Base-by-base conservation (phyloP, 2,888 invertebrate genomes). In the Phyllotreta striolata region DNA sequence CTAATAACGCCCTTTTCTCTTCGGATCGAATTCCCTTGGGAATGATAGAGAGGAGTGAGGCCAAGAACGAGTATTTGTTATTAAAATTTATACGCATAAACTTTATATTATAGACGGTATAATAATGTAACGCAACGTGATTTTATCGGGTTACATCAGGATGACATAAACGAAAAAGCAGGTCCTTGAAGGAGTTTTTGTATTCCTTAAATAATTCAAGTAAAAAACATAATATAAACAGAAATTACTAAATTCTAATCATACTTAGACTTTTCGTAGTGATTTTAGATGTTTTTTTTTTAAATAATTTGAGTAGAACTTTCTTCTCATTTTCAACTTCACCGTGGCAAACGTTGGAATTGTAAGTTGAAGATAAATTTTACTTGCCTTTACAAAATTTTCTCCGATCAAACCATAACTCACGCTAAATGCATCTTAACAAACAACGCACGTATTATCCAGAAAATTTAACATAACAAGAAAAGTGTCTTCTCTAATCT, bases 381-480 rank as follows among this genome's bases (percentile, higher is more conserved):
- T 24, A 3, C 24, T 3, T 24, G 24, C 4, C 24, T n/a, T n/a
- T 24, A 24, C 24, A 24, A 24, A 24, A 24, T 24, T 3, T 24
- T 40, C 38, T 54, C 38, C 38, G 14, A 55, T 10, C n/a, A 41
- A 13, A 37, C 24, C 24, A 4, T 24, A 40, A 55, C 40, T 13
- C 7, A n/a, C 40, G 14, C 40, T 10, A n/a, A 4, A 9, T 40
- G 24, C 8, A 10, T 8, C 39, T 57, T 24, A n/a, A 14, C 37
- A 57, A 14, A 24, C 57, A 13, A 46, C 3, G 1, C 57, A 57
- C 47, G 57, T 57, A 57, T 1, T 7, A 39, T 47, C 39, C 7
- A 38, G 49, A 55, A 61, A 62, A 49, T 49, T 37, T n/a, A 55
- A 51, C 46, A 49, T 13, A 49, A 56, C n/a, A 55, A 38, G 13